Base-by-base conservation (phyloP, 2,888 invertebrate genomes). In the Stictocephala bisonia region DNA sequence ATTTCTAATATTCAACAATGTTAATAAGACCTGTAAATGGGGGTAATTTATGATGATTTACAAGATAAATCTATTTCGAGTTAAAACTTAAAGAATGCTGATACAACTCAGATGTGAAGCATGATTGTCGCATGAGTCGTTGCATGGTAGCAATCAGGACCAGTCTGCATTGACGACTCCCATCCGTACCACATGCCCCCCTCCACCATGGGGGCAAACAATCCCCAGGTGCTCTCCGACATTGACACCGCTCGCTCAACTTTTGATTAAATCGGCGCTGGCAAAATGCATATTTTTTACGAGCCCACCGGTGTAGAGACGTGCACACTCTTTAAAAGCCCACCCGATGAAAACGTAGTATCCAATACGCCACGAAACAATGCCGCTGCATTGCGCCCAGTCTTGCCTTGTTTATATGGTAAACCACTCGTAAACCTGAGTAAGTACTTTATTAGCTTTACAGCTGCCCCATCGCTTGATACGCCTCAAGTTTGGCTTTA, bases 261-360 rank as follows among this genome's bases (percentile, higher is more conserved):
- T 60, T 60, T 60, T 60, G 60, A 60, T 60, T 60, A 60, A 60
- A 60, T 60, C 60, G 60, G 15, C 27, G 56, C 56, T 56, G 29
- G 56, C 56, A 56, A 56, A 56, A 56, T 60, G 60, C 60, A 60
- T 60, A 60, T 60, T 60, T n/a, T 60, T 60, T 60, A 60, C 40
- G 60, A 40, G 20, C 60, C 22, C 56, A 11, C 56, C 56, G 31
- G 29, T 31, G 31, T 31, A 56, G 27, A 56, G 56, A 56, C 27
- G 35, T 35, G 11, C 35, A 11, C 35, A 35, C 7, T 7, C 44
- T 44, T 44, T 44, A 44, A 44, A 9, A 7, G 44, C 44, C 11
- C 35, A 11, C 7, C 35, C 6, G 35, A 6, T 11, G 6, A 11
- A 11, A 6, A 31, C 7, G 9, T 4, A 7, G 9, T 4, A 44